Evolutionary conservation across 1,140 invertebrate species (phyloP).

Genomic region (Agrilus planipennis): DNA sequence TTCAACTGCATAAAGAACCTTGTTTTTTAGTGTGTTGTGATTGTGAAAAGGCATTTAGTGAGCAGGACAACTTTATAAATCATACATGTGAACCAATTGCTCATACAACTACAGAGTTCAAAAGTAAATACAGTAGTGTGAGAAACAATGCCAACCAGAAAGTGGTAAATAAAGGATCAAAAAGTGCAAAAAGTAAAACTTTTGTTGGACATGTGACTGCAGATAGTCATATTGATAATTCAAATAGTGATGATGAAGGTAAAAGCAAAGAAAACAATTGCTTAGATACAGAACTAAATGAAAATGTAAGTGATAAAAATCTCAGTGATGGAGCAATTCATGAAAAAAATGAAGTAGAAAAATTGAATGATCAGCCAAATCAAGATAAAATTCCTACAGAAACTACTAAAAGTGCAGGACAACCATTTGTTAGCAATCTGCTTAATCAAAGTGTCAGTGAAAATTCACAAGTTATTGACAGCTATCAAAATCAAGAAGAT

Average conservation of each 20-base stretch:
- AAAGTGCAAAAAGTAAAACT: constrained; percentile 7
- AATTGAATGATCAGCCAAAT: too few species aligned
- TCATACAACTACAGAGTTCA: neutral
- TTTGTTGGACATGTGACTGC: constrained; percentile 12
- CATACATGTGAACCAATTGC: constrained; percentile 43
- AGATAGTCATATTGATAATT: constrained; percentile 8
- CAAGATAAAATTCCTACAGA: too few species aligned
- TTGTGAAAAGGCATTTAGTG: constrained; percentile 60
- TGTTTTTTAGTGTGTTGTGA: constrained; percentile 66
- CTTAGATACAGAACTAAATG: too few species aligned
- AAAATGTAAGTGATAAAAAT: too few species aligned
- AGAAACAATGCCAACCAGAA: neutral
- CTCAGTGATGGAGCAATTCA: too few species aligned
- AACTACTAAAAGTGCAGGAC: too few species aligned
- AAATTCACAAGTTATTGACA: too few species aligned
- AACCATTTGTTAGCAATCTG: too few species aligned
- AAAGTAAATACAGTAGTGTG: neutral
- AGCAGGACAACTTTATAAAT: constrained; percentile 57
- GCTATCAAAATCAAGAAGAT: too few species aligned
- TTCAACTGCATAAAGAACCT: constrained; percentile 47
- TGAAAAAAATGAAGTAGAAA: too few species aligned
- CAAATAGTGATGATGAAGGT: constrained; percentile 4
- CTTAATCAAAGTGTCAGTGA: too few species aligned
- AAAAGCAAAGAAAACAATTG: neutral
- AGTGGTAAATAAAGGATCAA: neutral